Evolutionary conservation across 2,797 vertebrate species (phyloP).

Genomic region (Alouatta caraya): DNA sequence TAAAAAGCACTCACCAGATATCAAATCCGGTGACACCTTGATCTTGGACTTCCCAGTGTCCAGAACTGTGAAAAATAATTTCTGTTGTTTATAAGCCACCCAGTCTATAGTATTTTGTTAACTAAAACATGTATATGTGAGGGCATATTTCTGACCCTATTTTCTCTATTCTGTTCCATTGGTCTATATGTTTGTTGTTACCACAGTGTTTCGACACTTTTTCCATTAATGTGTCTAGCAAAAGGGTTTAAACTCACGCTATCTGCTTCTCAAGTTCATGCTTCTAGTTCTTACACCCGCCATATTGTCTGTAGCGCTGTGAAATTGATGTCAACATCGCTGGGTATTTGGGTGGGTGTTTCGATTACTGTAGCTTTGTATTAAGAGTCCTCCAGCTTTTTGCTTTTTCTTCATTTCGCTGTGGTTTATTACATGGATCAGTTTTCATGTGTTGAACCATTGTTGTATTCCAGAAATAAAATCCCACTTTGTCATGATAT

Average conservation of each 20-base stretch:
- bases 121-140: neutral
- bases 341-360: neutral
- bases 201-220: neutral
- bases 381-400: neutral
- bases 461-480: neutral
- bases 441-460: neutral
- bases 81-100: neutral
- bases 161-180: neutral
- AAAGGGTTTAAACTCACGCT: neutral
- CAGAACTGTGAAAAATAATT: neutral
- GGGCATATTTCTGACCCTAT: neutral
- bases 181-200: neutral
- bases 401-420: neutral
- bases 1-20: neutral
- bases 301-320: neutral
- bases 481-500: neutral
- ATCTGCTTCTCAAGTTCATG: neutral
- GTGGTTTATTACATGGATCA: neutral
- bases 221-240: neutral
- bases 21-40: neutral
- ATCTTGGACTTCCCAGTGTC: neutral
- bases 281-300: neutral
- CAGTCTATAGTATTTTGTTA: neutral
- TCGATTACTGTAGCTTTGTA: neutral
- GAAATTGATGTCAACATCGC: neutral